Base-by-base conservation (phyloP, 2,888 invertebrate species). In the Polyommatus iphigenia region DNA sequence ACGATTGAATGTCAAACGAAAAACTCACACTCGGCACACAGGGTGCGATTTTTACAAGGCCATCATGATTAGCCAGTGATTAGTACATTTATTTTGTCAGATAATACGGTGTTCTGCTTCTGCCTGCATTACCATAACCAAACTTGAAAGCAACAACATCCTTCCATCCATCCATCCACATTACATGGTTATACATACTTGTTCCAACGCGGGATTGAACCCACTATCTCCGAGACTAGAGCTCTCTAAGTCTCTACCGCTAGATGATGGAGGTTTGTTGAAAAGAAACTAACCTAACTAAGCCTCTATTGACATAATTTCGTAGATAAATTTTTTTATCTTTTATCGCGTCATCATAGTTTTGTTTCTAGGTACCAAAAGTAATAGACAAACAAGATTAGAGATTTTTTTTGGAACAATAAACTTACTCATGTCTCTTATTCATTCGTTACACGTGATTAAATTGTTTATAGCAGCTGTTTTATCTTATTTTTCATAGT, bases 301-400 rank as follows among this genome's bases (percentile, higher is more conserved):
- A 46, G 50, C 15, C 20, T 50, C 75, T 46, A 15, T 54, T 76
- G 18, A 76, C 76, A 54, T 13, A 32, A 32, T 67, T 18, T 67
- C 29, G 29, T 29, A 67, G 67, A 67, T 29, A 67, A 67, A 67
- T 32, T 0, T 67, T 67, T 67, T 67, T 29, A 32, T 67, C 67
- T 67, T 29, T 15, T 67, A 24, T 15, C 29, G 67, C 67, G 10
- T 29, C 67, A 67, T 67, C 67, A 67, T 67, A 32, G 67, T 24
- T 67, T 67, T 67, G 24, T 67, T 67, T 32, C 67, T 67, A 24
- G 62, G 62, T 24, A 32, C 29, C 29, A 67, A 67, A 32, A 29
- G 67, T 67, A 29, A 67, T 67, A 67, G 67, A 32, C 29, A 67
- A 67, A 29, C 15, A 67, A 18, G 29, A 67, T 62, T 62, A 67